Evolutionary conservation across 2,113 vertebrate species (phyloP).

Genomic region (Natator depressus): DNA sequence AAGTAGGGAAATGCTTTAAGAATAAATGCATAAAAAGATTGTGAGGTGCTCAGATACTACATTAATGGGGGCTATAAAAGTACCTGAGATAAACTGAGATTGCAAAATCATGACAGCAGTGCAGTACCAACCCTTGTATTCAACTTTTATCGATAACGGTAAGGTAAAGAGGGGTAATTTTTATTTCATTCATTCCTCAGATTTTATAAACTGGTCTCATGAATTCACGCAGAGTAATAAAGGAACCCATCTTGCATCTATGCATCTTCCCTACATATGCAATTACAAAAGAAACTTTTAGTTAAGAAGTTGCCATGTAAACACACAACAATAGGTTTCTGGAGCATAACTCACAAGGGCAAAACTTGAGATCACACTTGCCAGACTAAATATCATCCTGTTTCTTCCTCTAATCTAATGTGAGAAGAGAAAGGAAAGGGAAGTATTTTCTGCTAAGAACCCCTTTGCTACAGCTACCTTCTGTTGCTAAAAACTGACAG

Average conservation of each 20-base stretch:
- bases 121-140: background rate
- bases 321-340: background rate
- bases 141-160: background rate
- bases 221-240: background rate
- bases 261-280: background rate
- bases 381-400: background rate
- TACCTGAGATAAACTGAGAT: too few species aligned
- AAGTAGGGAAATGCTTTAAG: too few species aligned
- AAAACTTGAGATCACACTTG: background rate
- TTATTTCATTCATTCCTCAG: background rate
- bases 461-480: background rate
- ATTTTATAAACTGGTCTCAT: background rate
- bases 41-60: background rate
- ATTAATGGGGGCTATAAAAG: background rate
- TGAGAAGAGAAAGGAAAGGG: constrained; percentile 12
- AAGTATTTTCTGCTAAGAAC: background rate
- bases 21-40: background rate
- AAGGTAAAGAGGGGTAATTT: background rate
- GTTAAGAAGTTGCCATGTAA: background rate
- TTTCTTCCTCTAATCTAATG: background rate
- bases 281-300: background rate
- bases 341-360: background rate
- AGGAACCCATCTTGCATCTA: background rate
- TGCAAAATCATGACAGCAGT: background rate
- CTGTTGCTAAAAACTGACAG: background rate